Percentiles rank a stretch among this genome's conserved stretches.
These are phyloP conservation scores for Sweltsa coloradensis DNA, from an alignment of 1,140 invertebrate species.

Conservation along the genomic window DNA sequence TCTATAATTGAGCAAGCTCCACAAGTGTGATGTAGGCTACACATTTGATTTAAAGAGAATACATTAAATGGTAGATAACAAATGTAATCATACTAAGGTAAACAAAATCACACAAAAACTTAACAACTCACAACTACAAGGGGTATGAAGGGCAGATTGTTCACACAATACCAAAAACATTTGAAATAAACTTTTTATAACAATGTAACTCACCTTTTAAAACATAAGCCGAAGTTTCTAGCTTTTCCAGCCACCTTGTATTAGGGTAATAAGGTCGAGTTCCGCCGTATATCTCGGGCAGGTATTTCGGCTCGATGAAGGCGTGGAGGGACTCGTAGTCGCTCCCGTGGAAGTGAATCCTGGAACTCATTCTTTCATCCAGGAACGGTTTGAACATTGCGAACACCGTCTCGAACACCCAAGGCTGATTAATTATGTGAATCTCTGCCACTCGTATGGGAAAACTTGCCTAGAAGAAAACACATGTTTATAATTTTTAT, in stretches of 20 bases:
- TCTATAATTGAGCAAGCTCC: too few species aligned
- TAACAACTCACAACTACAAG: too few species aligned
- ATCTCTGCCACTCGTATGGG: slow-evolving; percentile 59
- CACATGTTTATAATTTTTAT: too few species aligned
- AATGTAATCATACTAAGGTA: too few species aligned
- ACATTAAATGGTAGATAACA: too few species aligned
- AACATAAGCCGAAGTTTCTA: slow-evolving; percentile 40
- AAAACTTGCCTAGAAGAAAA: slow-evolving; percentile 45
- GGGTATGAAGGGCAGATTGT: too few species aligned
- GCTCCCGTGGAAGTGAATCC: slow-evolving; percentile 15
- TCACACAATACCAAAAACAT: too few species aligned
- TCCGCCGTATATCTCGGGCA: slow-evolving; percentile 43
- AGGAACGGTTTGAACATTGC: slow-evolving; percentile 64
- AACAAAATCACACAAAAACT: too few species aligned
- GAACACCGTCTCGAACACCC: slow-evolving; percentile 65
- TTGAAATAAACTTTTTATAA: too few species aligned
- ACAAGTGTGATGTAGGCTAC: too few species aligned
- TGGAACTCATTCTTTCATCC: slow-evolving; percentile 38
- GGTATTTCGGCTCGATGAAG: slow-evolving; percentile 10
- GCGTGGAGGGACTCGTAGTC: slow-evolving; percentile 13
- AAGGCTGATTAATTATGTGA: slow-evolving; percentile 66
- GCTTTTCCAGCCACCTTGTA: slow-evolving; percentile 53
- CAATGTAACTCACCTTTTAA: slow-evolving; percentile 36
- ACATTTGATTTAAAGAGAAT: too few species aligned
- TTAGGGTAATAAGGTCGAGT: slow-evolving; percentile 55